These are phyloP conservation scores for Theristicus caerulescens DNA, from an alignment of 2,113 vertebrate species.

Conservation along the genomic window DNA sequence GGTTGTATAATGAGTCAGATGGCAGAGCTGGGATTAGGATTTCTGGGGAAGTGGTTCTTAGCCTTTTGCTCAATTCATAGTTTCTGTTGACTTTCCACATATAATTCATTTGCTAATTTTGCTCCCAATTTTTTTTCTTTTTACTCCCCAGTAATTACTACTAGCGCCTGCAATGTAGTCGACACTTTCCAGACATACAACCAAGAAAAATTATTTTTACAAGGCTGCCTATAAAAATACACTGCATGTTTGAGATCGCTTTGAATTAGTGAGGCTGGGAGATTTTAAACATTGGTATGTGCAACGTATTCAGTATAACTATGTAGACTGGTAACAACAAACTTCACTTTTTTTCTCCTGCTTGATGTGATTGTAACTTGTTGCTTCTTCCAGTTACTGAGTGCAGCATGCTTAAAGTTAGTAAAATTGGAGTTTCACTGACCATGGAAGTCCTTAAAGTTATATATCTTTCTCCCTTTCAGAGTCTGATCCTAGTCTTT, in stretches of 20 bases:
- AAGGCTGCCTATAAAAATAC: constrained; percentile 1
- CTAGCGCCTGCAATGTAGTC: background rate
- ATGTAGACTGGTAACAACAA: background rate
- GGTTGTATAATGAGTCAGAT: background rate
- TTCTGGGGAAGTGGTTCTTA: background rate
- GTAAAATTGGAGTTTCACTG: background rate
- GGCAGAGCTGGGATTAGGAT: background rate
- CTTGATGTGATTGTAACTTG: background rate
- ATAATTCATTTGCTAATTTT: background rate
- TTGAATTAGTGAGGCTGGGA: background rate
- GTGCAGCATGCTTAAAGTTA: background rate
- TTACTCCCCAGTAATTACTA: background rate
- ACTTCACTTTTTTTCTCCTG: background rate
- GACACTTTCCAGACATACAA: background rate
- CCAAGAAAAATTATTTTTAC: background rate
- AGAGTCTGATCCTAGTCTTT: background rate
- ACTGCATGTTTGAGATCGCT: background rate
- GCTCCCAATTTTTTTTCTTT: background rate
- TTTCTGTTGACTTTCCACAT: background rate
- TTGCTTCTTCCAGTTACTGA: background rate
- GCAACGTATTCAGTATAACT: background rate
- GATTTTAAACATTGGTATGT: background rate
- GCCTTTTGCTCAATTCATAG: background rate
- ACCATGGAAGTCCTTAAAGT: background rate
- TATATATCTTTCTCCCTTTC: background rate